Base-by-base conservation (phyloP, 2,888 invertebrate genomes). In the Metellina segmentata region DNA sequence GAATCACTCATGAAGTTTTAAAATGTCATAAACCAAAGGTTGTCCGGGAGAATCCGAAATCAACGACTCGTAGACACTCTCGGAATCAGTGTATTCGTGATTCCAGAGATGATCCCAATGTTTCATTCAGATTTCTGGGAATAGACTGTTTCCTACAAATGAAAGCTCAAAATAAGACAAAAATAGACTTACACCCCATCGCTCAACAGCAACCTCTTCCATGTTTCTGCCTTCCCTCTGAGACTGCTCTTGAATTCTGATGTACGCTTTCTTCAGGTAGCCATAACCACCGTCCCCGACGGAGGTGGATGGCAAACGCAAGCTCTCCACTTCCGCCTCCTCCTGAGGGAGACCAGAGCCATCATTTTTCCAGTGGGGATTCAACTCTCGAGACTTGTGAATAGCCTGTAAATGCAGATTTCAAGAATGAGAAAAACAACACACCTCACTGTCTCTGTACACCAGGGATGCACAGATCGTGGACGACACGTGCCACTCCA, bases 281-380 rank as follows among this genome's bases (percentile, higher is more conserved):
- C 93, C 94, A 94, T 94, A 94, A 19, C 95, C 95, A 89, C 96
- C 95, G 94, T 95, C 96, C n/a, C 96, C 96, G 91, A 96, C 96
- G 70, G 95, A 95, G 34, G 94, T 88, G 7, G 93, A 92, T 9
- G 93, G 82, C 7, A 93, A 19, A 0, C 93, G 85, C 7, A 90
- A 53, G 20, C 34, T 69, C 8, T 83, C 81, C 0, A 61, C 72
- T 20, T 81, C 52, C 11, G 81, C 1, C 51, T 88, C 86, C 89
- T 94, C 93, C 9, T 94, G 94, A 0, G 98, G 98, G 91, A 98
- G 94, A 1, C 98, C 98, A 85, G 96, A 96, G 0, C 98, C 98
- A 77, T 98, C 98, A 95, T 97, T 96, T 95, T 97, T 98, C 98
- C 98, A 98, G 94, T 98, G 97, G 0, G 98, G 98, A 96, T 99